A percentile compares a stretch with the other conserved stretches of the same genome.
These are phyloP conservation scores for Mesocentrotus franciscanus DNA, from an alignment of 53 echinoderm and acorn worm genomes.

Conservation along the genomic window DNA sequence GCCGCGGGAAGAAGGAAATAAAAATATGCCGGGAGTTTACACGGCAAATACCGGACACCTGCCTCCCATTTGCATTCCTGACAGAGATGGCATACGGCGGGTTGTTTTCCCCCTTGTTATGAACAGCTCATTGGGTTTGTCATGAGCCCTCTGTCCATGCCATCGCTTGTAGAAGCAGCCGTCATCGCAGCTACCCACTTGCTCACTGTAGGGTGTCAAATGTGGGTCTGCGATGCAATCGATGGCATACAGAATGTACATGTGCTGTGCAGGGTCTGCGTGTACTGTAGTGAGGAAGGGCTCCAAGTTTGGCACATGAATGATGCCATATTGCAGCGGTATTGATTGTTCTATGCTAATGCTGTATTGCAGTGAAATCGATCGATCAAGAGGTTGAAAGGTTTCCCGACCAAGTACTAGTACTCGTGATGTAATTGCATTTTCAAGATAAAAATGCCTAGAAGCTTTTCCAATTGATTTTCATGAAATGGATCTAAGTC, in stretches of 20 bases:
- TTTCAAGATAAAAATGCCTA: neutral
- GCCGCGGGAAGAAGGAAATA: neutral
- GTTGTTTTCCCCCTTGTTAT: conserved; percentile 22
- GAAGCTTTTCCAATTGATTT: neutral
- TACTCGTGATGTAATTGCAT: neutral
- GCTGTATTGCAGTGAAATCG: neutral
- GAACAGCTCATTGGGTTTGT: conserved; percentile 37
- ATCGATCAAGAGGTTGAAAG: neutral
- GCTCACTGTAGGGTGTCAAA: conserved; percentile 35
- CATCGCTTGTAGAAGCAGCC: conserved; percentile 16
- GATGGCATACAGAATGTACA: neutral
- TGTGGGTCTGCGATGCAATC: conserved; percentile 6
- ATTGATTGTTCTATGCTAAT: too few relatives aligned
- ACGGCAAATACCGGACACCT: conserved; percentile 41
- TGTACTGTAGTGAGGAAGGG: neutral
- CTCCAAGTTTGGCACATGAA: neutral
- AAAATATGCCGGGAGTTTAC: neutral
- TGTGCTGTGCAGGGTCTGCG: too few relatives aligned
- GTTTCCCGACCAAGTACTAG: too few relatives aligned
- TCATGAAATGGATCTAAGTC: neutral
- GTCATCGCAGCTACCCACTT: neutral
- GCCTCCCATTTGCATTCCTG: conserved; percentile 30
- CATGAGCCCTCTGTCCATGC: neutral
- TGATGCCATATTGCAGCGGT: too few relatives aligned
- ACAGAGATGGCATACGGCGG: neutral